Evolutionary conservation across 2,888 invertebrate genomes (phyloP).

Genomic region (Himalopsyche japonica): DNA sequence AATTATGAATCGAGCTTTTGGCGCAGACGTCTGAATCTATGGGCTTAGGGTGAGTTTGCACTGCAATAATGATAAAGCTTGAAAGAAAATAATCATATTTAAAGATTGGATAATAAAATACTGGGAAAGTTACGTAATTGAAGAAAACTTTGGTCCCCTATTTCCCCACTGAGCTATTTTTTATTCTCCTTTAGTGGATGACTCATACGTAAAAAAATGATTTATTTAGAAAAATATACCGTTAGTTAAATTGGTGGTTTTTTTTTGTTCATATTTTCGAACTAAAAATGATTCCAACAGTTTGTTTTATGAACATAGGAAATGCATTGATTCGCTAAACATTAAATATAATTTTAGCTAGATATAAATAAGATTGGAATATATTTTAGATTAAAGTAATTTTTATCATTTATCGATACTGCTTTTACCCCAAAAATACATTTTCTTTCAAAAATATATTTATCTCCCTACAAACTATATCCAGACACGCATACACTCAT

Average conservation of each 20-base stretch:
- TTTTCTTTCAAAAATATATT: too few relatives aligned
- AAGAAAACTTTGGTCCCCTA: conserved; percentile 14
- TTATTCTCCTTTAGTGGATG: background rate
- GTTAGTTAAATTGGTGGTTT: background rate
- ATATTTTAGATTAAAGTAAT: too few relatives aligned
- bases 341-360: too few relatives aligned
- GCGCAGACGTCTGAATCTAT: conserved; percentile 17
- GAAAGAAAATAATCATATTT: conserved; percentile 27
- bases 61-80: conserved; percentile 15
- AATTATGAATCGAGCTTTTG: conserved; percentile 28
- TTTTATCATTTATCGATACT: too few relatives aligned
- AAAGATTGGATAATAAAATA: conserved; percentile 24
- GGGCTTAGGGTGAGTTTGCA: background rate
- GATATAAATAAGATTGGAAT: too few relatives aligned
- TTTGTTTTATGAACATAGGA: background rate
- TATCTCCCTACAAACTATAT: too few relatives aligned
- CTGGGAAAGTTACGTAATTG: conserved; percentile 21
- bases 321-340: background rate
- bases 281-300: background rate
- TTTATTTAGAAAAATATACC: background rate
- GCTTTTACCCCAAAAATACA: too few relatives aligned
- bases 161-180: background rate
- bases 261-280: background rate
- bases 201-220: background rate
- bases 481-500: too few relatives aligned